Conservation (phyloP, 2,797 vertebrate genomes). For the Rousettus madagascariensis region DNA sequence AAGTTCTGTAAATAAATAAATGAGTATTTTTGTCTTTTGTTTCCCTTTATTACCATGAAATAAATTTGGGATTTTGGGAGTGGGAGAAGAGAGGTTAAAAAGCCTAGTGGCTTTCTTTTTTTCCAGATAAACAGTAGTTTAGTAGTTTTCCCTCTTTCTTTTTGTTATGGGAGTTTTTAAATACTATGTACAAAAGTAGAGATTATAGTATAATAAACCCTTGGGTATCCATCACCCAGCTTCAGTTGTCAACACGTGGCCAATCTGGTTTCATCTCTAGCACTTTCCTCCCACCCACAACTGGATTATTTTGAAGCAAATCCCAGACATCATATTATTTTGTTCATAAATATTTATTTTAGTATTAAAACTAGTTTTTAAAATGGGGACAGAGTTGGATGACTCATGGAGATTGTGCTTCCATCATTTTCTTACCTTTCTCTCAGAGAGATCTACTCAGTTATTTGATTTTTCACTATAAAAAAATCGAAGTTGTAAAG, state of each 20-base stretch:
- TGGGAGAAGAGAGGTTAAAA: slow-evolving; percentile 22
- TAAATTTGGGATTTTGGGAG: slow-evolving; percentile 53
- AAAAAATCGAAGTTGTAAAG: slow-evolving; percentile 35
- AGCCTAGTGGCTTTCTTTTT: not conserved
- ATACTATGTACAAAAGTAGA: not conserved
- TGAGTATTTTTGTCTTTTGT: slow-evolving; percentile 15
- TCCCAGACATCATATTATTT: slow-evolving; percentile 18
- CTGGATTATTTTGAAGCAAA: slow-evolving; percentile 37
- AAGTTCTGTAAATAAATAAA: slow-evolving; percentile 31
- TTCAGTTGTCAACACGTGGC: not conserved
- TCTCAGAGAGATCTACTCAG: not conserved
- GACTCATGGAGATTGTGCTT: not conserved
- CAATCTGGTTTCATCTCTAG: not conserved
- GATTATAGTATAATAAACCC: not conserved
- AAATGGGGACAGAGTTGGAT: slow-evolving; percentile 20
- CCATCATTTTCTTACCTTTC: not conserved
- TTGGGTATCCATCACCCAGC: not conserved
- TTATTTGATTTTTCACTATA: slow-evolving; percentile 37
- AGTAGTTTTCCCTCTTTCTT: not conserved
- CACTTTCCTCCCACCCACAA: not conserved
- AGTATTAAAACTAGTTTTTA: slow-evolving; percentile 48
- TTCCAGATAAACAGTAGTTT: not conserved
- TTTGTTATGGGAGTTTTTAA: slow-evolving; percentile 22
- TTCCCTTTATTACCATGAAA: slow-evolving; percentile 11
- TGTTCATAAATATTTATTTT: slow-evolving; percentile 32